These are phyloP conservation scores for Glossophaga mutica DNA, from an alignment of 2,797 vertebrate genomes.

Conservation along the genomic window DNA sequence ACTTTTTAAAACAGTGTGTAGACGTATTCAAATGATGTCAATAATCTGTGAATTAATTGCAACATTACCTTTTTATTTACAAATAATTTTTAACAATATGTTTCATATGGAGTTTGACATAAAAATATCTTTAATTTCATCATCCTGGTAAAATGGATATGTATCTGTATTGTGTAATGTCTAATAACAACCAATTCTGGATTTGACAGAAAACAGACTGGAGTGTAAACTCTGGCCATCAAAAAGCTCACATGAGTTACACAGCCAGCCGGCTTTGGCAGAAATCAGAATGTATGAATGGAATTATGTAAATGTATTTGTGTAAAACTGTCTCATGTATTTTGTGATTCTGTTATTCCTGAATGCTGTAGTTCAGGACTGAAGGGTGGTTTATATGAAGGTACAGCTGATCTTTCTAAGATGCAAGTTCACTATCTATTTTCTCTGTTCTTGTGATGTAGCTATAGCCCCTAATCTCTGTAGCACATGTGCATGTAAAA, in stretches of 20 bases:
- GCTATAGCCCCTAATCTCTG: background rate
- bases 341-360: background rate
- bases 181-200: background rate
- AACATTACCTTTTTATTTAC: background rate
- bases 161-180: background rate
- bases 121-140: slow-evolving; percentile 15
- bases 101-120: background rate
- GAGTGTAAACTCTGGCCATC: background rate
- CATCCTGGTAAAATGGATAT: background rate
- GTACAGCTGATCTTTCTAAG: background rate
- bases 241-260: background rate
- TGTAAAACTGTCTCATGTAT: background rate
- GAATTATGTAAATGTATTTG: background rate
- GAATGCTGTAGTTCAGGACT: background rate
- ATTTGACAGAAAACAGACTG: background rate
- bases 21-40: background rate
- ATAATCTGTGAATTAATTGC: background rate
- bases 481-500: background rate
- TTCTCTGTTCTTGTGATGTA: background rate
- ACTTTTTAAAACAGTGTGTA: background rate
- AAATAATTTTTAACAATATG: background rate
- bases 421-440: background rate
- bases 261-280: background rate
- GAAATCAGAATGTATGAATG: background rate
- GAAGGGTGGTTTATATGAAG: background rate